phyloP scores from a whole-genome alignment of 2,888 invertebrate species.

The Byasa hedistus region DNA sequence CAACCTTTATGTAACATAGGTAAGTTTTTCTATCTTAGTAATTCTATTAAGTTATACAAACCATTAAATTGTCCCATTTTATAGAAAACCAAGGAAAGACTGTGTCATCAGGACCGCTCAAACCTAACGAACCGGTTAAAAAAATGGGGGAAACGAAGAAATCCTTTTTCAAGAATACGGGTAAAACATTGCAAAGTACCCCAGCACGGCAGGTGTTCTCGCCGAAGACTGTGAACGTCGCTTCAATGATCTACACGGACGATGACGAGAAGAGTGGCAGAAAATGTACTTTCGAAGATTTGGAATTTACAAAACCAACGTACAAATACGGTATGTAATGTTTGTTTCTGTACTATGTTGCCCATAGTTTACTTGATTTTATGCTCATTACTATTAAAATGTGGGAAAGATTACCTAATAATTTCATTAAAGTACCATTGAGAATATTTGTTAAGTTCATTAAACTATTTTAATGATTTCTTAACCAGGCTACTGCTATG shows the following conservation, averaged over 20 bases:
- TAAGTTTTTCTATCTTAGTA: slow-evolving; percentile 39
- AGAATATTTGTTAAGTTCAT: no score
- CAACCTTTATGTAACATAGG: slow-evolving; percentile 65
- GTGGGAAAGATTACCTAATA: no score
- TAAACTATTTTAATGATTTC: background rate
- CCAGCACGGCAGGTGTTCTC: slow-evolving; percentile 59
- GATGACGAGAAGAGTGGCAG: slow-evolving; percentile 39
- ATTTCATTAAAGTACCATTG: no score
- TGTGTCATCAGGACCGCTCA: slow-evolving; percentile 54
- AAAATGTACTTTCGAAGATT: slow-evolving; percentile 47
- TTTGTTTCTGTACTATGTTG: background rate
- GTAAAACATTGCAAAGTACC: slow-evolving; percentile 62
- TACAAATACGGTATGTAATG: slow-evolving; percentile 54
- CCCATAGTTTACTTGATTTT: no score
- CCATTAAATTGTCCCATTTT: slow-evolving; percentile 3
- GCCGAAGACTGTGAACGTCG: slow-evolving; percentile 58
- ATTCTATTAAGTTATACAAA: slow-evolving; percentile 20
- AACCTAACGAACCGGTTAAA: slow-evolving; percentile 64
- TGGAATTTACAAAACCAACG: slow-evolving; percentile 62
- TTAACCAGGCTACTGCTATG: background rate
- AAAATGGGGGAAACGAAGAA: slow-evolving; percentile 59
- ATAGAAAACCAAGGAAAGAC: slow-evolving; percentile 69
- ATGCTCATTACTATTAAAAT: no score
- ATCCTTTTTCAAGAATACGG: slow-evolving; percentile 64
- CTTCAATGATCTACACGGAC: slow-evolving; percentile 63